Evolutionary conservation across 2,113 vertebrate genomes (phyloP), one percentile per base, ranked within the genome.

Genomic region (Macquaria australasica): DNA sequence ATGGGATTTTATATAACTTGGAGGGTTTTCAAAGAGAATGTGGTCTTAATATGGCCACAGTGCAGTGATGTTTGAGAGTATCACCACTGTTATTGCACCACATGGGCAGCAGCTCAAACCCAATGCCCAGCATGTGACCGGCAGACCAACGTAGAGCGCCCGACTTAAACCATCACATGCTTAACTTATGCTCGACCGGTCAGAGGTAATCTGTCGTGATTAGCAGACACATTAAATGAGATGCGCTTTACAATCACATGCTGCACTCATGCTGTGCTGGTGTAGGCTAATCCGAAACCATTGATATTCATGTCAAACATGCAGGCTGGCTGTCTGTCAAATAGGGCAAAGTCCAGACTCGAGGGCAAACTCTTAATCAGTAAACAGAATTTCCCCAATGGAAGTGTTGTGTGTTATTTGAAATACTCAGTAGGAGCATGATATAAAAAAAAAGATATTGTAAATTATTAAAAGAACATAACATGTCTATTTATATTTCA

Each of bases 141-240:
- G 51, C 85, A 28, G 73, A 3, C 77, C 74, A 3, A 25, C 8
- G 5, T 60, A 20, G 20, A 37, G 81, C 39, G 15, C 11, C 34
- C 12, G 56, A 81, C 70, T 91, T 89, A 85, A 84, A 81, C 51
- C 81, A 72, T 90, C 88, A 80, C 91, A 89, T 91, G 92, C 76
- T 83, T 50, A 73, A 86, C 56, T 78, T 69, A 0, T 68, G 87
- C 79, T 58, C 60, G 23, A 37, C 73, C n/a, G 11, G 81, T 79
- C 78, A 11, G 73, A 73, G 41, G 68, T 90, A 89, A 92, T 89
- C 88, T 70, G 69, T 12, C 34, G 0, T 73, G 90, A 91, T 79
- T 79, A 86, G 86, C 86, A 86, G 86, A 75, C 77, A 81, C 74
- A 80, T 89, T 84, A 90, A 90, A 92, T 60, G 37, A 83, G 75